Evolutionary conservation across 1,140 invertebrate genomes (phyloP).

Genomic region (Archivesica marissinica): DNA sequence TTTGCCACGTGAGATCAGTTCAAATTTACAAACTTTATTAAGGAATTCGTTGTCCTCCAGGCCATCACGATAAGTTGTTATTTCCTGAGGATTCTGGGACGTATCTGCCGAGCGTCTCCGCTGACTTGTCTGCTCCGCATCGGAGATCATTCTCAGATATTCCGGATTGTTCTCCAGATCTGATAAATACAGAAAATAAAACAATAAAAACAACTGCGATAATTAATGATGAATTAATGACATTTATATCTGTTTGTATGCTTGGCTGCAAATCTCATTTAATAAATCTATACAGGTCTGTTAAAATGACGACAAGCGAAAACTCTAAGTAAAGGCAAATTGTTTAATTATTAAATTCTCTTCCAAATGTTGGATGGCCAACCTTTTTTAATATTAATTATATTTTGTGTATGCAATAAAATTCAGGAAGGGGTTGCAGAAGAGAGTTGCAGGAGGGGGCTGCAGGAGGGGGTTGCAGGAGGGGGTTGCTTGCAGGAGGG

Average conservation of each 20-base stretch:
- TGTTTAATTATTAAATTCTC: too few species aligned
- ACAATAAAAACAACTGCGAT: not conserved
- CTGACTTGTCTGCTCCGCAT: conserved; percentile 68
- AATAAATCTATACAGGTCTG: too few species aligned
- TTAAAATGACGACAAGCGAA: too few species aligned
- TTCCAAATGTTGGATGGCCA: too few species aligned
- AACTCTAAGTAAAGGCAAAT: too few species aligned
- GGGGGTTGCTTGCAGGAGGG: too few species aligned
- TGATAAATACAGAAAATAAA: conserved; percentile 58
- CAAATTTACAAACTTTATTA: conserved; percentile 82
- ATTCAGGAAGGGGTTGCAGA: too few species aligned
- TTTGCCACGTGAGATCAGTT: conserved; percentile 78
- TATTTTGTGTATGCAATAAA: too few species aligned
- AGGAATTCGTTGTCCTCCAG: conserved; percentile 79
- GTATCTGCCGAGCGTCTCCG: conserved; percentile 57
- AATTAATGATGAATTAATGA: not conserved
- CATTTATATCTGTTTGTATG: not conserved
- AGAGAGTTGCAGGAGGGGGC: too few species aligned
- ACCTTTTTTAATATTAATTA: too few species aligned
- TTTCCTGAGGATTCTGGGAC: conserved; percentile 58
- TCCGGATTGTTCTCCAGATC: conserved; percentile 79
- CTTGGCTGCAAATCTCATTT: too few species aligned
- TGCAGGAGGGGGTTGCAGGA: too few species aligned
- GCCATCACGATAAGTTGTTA: conserved; percentile 65
- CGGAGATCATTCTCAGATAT: conserved; percentile 80